A percentile compares a stretch with the other conserved stretches of the same genome.
These are phyloP conservation scores for Andrena bucephala DNA, from an alignment of 2,888 invertebrate species.

Conservation along the genomic window DNA sequence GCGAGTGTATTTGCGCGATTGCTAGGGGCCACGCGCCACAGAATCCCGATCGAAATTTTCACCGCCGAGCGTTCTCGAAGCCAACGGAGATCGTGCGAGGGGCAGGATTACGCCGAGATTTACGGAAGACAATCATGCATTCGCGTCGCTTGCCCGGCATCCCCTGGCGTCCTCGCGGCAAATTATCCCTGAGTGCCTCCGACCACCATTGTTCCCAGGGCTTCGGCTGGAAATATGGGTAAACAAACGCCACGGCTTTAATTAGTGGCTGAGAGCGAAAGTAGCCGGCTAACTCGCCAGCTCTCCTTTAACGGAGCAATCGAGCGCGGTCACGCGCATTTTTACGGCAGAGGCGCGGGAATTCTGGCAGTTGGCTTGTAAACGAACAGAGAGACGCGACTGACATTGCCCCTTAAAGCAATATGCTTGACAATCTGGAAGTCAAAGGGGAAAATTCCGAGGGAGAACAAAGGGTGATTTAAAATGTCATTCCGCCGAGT, in stretches of 20 bases:
- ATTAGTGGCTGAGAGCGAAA: conserved; percentile 6
- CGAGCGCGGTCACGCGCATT: background rate
- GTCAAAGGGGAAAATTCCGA: too few relatives aligned
- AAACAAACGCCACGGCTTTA: conserved; percentile 31
- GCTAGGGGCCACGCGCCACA: background rate
- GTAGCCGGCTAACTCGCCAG: background rate
- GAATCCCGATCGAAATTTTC: conserved; percentile 44
- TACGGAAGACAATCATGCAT: conserved; percentile 58
- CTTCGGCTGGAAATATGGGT: conserved; percentile 39
- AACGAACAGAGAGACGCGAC: background rate
- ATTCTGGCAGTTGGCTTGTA: background rate
- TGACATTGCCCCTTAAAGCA: background rate
- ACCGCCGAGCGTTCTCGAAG: background rate
- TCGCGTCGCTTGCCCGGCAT: conserved; percentile 47
- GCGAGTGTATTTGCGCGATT: conserved; percentile 9
- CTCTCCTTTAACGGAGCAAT: background rate
- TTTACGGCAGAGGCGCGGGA: background rate
- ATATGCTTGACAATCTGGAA: background rate
- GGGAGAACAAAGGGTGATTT: background rate
- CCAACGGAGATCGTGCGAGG: background rate
- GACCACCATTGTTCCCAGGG: conserved; percentile 3
- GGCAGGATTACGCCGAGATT: conserved; percentile 55
- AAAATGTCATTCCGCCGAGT: background rate
- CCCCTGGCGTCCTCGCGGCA: conserved; percentile 32
- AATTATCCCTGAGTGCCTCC: conserved; percentile 50